A percentile compares a stretch with the other conserved stretches of the same genome.
Evolutionary conservation across 1,140 invertebrate genomes (phyloP).

Genomic region (Temnothorax curvispinosus): DNA sequence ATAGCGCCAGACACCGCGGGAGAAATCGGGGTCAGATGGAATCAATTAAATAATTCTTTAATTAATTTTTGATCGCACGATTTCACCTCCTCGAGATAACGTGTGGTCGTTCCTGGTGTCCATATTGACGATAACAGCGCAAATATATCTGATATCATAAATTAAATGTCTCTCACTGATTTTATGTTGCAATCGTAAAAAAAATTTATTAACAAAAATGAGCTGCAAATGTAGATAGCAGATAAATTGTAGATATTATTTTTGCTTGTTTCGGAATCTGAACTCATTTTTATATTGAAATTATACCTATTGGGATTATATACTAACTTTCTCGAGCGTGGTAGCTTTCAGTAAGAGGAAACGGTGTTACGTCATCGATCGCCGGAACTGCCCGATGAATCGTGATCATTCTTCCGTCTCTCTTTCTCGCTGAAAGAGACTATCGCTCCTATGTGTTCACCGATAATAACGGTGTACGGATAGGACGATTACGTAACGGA

Average conservation of each 20-base stretch:
- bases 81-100: constrained; percentile 43
- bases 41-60: constrained; percentile 60
- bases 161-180: background rate
- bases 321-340: background rate
- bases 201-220: background rate
- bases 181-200: background rate
- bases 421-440: background rate
- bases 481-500: constrained; percentile 28
- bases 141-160: background rate
- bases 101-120: background rate
- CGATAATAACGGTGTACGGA: constrained; percentile 24
- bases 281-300: background rate
- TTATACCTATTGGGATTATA: background rate
- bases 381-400: constrained; percentile 28
- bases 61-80: constrained; percentile 49
- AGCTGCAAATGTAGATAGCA: background rate
- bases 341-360: constrained; percentile 42
- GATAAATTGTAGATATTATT: background rate
- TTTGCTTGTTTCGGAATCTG: background rate
- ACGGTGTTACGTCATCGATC: constrained; percentile 17
- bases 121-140: constrained; percentile 4
- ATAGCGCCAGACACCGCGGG: constrained; percentile 18
- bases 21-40: constrained; percentile 48
- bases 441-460: constrained; percentile 16
- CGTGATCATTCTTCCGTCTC: constrained; percentile 13